Percentiles rank a stretch among this genome's conserved stretches.
phyloP scores from a whole-genome alignment of 35 echinoderm and acorn worm species.

The Nesometra sesokonis region DNA sequence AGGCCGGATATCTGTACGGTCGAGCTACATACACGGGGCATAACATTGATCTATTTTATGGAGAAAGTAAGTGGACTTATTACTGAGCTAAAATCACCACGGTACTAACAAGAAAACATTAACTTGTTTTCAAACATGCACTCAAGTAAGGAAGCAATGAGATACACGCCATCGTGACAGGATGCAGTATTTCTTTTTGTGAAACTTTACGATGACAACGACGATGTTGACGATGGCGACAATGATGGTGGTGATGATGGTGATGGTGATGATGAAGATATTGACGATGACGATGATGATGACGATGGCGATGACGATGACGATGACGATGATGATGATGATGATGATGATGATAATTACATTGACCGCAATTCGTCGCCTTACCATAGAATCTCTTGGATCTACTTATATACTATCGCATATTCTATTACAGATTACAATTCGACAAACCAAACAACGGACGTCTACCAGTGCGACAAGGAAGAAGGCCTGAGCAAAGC shows the following conservation, averaged over 20 bases:
- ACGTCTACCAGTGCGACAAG: background rate
- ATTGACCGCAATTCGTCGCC: too few relatives aligned
- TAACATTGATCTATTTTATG: background rate
- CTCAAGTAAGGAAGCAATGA: too few relatives aligned
- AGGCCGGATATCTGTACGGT: background rate
- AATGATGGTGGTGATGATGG: conserved; percentile 10
- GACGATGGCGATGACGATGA: conserved; percentile 11
- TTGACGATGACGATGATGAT: conserved; percentile 13
- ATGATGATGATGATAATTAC: conserved; percentile 9
- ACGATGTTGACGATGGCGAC: too few relatives aligned
- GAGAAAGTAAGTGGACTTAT: background rate
- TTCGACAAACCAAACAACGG: background rate
- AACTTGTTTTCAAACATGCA: too few relatives aligned
- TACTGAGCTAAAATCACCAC: too few relatives aligned
- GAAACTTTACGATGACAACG: background rate
- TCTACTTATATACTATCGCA: too few relatives aligned
- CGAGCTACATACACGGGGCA: background rate
- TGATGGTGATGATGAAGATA: conserved; percentile 13
- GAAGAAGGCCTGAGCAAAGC: conserved; percentile 46
- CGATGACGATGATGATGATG: conserved; percentile 14
- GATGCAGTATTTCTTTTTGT: too few relatives aligned
- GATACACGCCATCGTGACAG: too few relatives aligned
- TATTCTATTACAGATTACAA: background rate
- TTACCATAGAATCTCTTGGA: too few relatives aligned
- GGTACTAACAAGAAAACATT: too few relatives aligned